Evolutionary conservation across 1,140 invertebrate genomes (phyloP).

Genomic region (Steinernema feltiae): DNA sequence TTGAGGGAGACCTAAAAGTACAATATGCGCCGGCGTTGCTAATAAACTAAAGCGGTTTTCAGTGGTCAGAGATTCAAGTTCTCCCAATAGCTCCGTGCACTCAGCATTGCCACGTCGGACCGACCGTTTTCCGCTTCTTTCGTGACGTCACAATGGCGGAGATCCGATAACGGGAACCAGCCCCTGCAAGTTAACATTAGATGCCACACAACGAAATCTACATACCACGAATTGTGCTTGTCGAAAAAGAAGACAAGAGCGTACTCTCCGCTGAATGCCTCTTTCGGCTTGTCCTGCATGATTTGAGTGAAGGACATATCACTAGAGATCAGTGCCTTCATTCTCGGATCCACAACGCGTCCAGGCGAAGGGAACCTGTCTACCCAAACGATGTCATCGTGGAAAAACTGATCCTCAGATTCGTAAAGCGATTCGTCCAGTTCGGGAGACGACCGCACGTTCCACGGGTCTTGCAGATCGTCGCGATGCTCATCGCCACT

Average conservation of each 20-base stretch:
- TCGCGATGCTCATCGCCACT: background rate
- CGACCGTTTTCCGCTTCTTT: background rate
- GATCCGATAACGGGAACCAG: background rate
- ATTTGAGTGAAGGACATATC: background rate
- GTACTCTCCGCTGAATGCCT: background rate
- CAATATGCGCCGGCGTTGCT: no score
- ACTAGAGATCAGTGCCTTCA: background rate
- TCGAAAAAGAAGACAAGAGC: background rate
- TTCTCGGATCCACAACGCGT: background rate
- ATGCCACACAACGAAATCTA: background rate
- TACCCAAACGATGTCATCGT: slow-evolving; percentile 2
- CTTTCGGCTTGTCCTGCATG: background rate
- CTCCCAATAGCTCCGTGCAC: background rate
- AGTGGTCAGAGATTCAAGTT: background rate
- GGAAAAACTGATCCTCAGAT: background rate
- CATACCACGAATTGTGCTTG: background rate
- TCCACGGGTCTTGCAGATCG: background rate
- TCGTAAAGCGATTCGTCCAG: background rate
- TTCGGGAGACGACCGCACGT: background rate
- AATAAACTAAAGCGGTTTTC: background rate
- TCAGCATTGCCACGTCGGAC: background rate
- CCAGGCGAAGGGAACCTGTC: background rate
- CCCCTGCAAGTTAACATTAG: background rate
- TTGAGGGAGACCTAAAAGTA: no score
- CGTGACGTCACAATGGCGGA: background rate